A percentile compares a stretch with the other conserved stretches of the same genome.
Evolutionary conservation across 1,140 invertebrate genomes (phyloP).

Genomic region (Lasioglossum albipes): DNA sequence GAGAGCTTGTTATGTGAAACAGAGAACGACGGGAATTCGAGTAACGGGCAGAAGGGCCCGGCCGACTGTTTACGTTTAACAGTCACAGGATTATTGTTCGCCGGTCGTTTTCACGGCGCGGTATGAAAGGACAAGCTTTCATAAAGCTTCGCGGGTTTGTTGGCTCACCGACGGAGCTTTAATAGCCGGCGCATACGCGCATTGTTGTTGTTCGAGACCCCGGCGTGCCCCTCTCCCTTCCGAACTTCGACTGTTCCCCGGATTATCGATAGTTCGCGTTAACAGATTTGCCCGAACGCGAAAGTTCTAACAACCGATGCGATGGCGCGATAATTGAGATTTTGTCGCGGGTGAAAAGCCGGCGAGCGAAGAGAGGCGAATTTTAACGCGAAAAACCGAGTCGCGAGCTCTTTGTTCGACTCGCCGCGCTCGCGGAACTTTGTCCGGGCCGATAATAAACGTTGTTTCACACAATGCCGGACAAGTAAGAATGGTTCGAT

Average conservation of each 20-base stretch:
- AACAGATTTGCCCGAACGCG: not conserved
- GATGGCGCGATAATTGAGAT: not conserved
- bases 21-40: not conserved
- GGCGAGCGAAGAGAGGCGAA: not conserved
- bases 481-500: no score
- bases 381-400: not conserved
- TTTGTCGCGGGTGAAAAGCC: not conserved
- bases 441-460: not conserved
- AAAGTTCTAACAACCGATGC: not conserved
- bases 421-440: not conserved
- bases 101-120: not conserved
- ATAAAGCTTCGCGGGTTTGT: not conserved
- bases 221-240: no score
- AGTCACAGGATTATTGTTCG: not conserved
- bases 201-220: not conserved
- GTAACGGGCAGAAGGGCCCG: not conserved
- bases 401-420: no score
- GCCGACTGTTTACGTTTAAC: not conserved
- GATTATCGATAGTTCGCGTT: conserved; percentile 2
- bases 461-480: no score
- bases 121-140: not conserved
- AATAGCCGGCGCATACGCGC: not conserved
- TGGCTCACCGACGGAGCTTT: not conserved
- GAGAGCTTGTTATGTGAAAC: not conserved
- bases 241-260: not conserved